Percentiles rank a stretch among this genome's conserved stretches.
Evolutionary conservation across 2,797 vertebrate species (phyloP).

Genomic region (Hybognathus amarus): DNA sequence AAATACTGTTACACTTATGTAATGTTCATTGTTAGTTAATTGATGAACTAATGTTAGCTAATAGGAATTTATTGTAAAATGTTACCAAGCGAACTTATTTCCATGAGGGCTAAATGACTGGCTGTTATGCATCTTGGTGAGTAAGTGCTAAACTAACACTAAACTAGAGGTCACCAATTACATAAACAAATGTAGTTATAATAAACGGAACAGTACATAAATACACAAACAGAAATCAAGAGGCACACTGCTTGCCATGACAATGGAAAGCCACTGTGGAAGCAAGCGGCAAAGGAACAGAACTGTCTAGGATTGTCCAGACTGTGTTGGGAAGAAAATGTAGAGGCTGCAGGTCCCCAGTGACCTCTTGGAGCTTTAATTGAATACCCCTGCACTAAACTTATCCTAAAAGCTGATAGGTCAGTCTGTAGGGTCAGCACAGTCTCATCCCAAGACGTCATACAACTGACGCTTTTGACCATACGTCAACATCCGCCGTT

Average conservation of each 20-base stretch:
- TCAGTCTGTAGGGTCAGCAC: conserved; percentile 1
- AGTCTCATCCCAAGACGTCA: too few relatives aligned
- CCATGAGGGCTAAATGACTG: neutral
- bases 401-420: neutral
- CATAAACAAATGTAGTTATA: neutral
- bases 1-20: neutral
- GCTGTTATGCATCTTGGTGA: neutral
- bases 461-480: too few relatives aligned
- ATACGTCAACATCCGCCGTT: too few relatives aligned
- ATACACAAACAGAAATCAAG: neutral
- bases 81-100: neutral
- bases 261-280: neutral
- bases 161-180: neutral
- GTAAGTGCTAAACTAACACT: neutral
- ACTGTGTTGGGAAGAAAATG: neutral
- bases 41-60: too few relatives aligned
- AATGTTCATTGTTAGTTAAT: neutral
- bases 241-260: neutral
- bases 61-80: too few relatives aligned
- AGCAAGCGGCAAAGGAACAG: neutral
- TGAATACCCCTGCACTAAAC: neutral
- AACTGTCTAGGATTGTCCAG: neutral
- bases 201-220: too few relatives aligned
- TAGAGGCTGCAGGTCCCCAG: neutral
- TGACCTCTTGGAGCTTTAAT: neutral